Evolutionary conservation across 2,888 invertebrate genomes (phyloP).

Genomic region (Drosophila dives): DNA sequence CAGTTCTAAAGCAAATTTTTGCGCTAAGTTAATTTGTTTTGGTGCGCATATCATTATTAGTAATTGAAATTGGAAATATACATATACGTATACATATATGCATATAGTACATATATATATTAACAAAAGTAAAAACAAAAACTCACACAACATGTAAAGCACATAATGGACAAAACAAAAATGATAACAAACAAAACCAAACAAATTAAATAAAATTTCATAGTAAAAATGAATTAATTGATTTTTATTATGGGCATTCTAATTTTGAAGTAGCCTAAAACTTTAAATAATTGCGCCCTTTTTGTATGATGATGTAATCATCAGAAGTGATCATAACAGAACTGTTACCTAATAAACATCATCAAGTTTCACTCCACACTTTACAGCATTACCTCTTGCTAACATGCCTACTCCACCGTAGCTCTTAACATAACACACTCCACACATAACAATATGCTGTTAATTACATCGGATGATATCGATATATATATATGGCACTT

Average conservation of each 20-base stretch:
- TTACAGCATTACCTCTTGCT: background rate
- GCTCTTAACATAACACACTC: background rate
- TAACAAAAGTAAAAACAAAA: slow-evolving; percentile 47
- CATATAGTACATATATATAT: slow-evolving; percentile 53
- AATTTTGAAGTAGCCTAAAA: background rate
- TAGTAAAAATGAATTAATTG: slow-evolving; percentile 51
- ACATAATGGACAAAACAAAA: slow-evolving; percentile 72
- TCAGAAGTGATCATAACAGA: background rate
- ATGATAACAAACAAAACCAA: slow-evolving; percentile 49
- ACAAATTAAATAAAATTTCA: slow-evolving; percentile 73
- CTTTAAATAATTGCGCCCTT: slow-evolving; percentile 5
- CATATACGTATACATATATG: slow-evolving; percentile 66
- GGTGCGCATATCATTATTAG: slow-evolving; percentile 74
- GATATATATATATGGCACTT: background rate
- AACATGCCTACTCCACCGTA: slow-evolving; percentile 7
- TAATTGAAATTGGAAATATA: slow-evolving; percentile 66
- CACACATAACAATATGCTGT: background rate
- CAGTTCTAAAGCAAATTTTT: slow-evolving; percentile 34
- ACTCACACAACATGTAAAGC: slow-evolving; percentile 75
- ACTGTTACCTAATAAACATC: background rate
- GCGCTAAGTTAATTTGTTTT: slow-evolving; percentile 69
- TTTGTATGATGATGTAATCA: background rate
- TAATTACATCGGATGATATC: slow-evolving; percentile 15
- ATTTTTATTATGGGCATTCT: slow-evolving; percentile 10
- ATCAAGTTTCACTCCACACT: background rate